Evolutionary conservation across 2,797 vertebrate species (phyloP).

Genomic region (Gadopsis bispinosus): DNA sequence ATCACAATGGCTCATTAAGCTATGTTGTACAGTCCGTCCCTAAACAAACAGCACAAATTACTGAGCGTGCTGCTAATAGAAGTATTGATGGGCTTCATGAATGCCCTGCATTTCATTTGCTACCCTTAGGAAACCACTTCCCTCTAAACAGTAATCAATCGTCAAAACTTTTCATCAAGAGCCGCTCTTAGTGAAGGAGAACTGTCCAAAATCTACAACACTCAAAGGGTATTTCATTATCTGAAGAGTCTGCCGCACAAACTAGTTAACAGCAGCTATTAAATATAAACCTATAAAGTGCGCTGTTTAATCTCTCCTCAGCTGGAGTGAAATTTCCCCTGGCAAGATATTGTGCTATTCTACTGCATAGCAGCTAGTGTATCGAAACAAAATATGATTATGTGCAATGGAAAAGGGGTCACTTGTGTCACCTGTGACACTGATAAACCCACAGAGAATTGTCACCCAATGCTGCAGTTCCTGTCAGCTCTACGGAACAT

Average conservation of each 20-base stretch:
- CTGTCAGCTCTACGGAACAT: not conserved
- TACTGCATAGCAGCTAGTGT: not conserved
- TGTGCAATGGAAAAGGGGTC: not conserved
- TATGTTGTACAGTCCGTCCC: conserved; percentile 12
- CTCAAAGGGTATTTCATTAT: conserved; percentile 32
- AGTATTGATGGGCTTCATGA: conserved; percentile 42
- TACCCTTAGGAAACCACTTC: conserved; percentile 26
- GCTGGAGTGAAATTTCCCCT: conserved; percentile 12
- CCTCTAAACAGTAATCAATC: conserved; percentile 49
- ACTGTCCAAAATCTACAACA: conserved; percentile 6
- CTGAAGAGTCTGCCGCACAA: conserved; percentile 10
- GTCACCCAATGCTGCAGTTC: not conserved
- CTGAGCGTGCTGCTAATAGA: conserved; percentile 25
- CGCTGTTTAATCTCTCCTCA: conserved; percentile 10
- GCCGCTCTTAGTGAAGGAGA: not conserved
- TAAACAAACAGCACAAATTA: conserved; percentile 55
- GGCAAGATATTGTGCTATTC: conserved; percentile 2
- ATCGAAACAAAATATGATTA: conserved; percentile 14
- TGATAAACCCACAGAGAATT: conserved; percentile 1
- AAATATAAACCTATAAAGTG: conserved; percentile 27
- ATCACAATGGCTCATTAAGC: conserved; percentile 49
- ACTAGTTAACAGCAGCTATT: conserved; percentile 21
- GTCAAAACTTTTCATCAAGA: conserved; percentile 18
- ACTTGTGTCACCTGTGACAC: not conserved
- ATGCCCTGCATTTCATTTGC: conserved; percentile 45